These are phyloP conservation scores for Temnothorax curvispinosus DNA, from an alignment of 1,140 invertebrate genomes.

Conservation along the genomic window DNA sequence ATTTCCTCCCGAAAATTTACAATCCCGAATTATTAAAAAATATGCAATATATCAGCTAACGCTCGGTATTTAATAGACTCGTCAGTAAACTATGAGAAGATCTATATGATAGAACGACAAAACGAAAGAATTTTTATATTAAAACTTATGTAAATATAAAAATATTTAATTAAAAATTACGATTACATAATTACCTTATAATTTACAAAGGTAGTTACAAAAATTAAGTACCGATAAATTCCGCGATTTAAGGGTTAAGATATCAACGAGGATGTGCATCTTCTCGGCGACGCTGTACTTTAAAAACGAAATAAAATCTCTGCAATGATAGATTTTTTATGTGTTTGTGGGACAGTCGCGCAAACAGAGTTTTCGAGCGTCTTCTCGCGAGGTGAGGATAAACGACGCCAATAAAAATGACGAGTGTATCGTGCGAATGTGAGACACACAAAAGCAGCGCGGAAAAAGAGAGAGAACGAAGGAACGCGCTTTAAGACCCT, in stretches of 20 bases:
- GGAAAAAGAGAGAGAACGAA: neutral
- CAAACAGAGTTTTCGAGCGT: slow-evolving; percentile 30
- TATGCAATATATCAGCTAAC: neutral
- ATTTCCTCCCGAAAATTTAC: slow-evolving; percentile 1
- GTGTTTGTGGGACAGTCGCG: slow-evolving; percentile 28
- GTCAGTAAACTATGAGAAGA: neutral
- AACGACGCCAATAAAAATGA: slow-evolving; percentile 54
- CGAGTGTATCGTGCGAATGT: slow-evolving; percentile 44
- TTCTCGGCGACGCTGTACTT: neutral
- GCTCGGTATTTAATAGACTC: neutral
- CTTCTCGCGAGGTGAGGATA: slow-evolving; percentile 23
- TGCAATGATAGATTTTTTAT: slow-evolving; percentile 33
- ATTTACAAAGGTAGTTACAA: neutral
- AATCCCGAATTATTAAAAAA: neutral
- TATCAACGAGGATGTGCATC: neutral
- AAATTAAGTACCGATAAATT: neutral
- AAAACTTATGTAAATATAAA: slow-evolving; percentile 7
- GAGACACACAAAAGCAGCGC: slow-evolving; percentile 42
- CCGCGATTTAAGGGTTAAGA: neutral
- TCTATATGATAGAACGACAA: neutral
- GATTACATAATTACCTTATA: neutral
- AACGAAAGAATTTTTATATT: neutral
- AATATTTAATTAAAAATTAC: neutral
- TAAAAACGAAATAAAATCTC: slow-evolving; percentile 37
- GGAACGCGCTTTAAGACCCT: slow-evolving; percentile 48